phyloP scores from a whole-genome alignment of 1,140 invertebrate genomes.

The Temnothorax nylanderi region DNA sequence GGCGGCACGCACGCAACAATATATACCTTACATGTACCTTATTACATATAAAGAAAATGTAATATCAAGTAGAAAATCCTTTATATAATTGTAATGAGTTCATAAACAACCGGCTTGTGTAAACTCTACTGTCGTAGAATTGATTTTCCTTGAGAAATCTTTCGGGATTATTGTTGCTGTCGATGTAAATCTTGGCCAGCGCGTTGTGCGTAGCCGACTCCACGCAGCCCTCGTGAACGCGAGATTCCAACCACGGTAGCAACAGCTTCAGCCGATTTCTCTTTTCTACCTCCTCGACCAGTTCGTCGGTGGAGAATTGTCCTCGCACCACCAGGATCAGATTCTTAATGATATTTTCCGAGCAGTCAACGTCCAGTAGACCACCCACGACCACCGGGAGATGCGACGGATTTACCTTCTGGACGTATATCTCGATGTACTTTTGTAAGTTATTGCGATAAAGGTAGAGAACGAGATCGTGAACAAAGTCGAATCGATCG shows the following conservation, averaged over 20 bases:
- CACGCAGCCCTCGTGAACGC: conserved; percentile 97
- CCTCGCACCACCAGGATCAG: conserved; percentile 98
- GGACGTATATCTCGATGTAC: conserved; percentile 99
- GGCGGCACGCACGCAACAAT: too few relatives aligned
- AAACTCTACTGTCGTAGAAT: conserved; percentile 93
- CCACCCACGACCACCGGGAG: conserved; percentile 99
- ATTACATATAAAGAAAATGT: too few relatives aligned
- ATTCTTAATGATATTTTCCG: conserved; percentile 99
- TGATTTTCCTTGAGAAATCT: conserved; percentile 98
- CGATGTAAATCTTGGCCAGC: conserved; percentile 99
- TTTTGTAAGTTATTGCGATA: conserved; percentile 99
- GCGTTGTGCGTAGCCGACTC: conserved; percentile 99
- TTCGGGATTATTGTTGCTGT: conserved; percentile 99
- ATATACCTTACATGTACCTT: too few relatives aligned
- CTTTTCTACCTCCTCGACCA: conserved; percentile 99
- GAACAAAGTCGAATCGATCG: conserved; percentile 99
- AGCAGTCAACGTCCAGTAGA: conserved; percentile 98
- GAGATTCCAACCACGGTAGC: conserved; percentile 98
- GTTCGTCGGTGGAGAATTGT: conserved; percentile 99
- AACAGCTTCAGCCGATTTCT: conserved; percentile 98
- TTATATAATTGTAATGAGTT: too few relatives aligned
- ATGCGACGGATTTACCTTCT: conserved; percentile 99
- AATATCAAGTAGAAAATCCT: too few relatives aligned
- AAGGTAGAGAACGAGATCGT: conserved; percentile 99
- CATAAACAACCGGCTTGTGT: too few relatives aligned